Conservation (phyloP, 2,888 invertebrate genomes). For the Exocentrus adspersus region DNA sequence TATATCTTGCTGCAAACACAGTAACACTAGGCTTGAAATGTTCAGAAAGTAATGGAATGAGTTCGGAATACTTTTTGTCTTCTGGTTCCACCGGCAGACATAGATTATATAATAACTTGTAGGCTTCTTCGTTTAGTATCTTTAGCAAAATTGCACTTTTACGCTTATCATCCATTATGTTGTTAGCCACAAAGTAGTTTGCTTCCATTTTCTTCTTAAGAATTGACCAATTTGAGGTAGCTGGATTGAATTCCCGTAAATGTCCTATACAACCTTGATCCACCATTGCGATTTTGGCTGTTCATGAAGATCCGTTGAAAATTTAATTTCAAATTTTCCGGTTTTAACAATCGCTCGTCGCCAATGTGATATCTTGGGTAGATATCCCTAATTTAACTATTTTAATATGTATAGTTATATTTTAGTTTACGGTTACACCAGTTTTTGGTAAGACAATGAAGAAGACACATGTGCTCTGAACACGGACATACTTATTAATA, state of each 20-base stretch:
- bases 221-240: constrained; percentile 33
- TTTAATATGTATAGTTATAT: too few relatives aligned
- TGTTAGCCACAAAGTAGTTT: constrained; percentile 43
- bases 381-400: too few relatives aligned
- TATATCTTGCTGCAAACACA: constrained; percentile 36
- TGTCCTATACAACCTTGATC: too few relatives aligned
- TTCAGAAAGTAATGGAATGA: constrained; percentile 38
- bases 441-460: too few relatives aligned
- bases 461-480: too few relatives aligned
- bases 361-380: too few relatives aligned
- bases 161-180: constrained; percentile 29
- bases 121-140: constrained; percentile 43
- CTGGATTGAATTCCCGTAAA: constrained; percentile 29
- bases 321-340: too few relatives aligned
- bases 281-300: too few relatives aligned
- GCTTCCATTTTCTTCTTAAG: constrained; percentile 35
- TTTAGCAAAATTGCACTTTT: constrained; percentile 45
- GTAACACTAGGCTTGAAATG: constrained; percentile 33
- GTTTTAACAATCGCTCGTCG: too few relatives aligned
- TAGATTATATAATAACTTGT: constrained; percentile 40
- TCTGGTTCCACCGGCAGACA: constrained; percentile 37
- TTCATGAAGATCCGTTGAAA: too few relatives aligned
- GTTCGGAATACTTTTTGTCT: constrained; percentile 29
- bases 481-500: too few relatives aligned
- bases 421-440: too few relatives aligned